A percentile compares a stretch with the other conserved stretches of the same genome.
These are phyloP conservation scores for Nephrotoma flavescens DNA, from an alignment of 2,888 invertebrate species.

Conservation along the genomic window DNA sequence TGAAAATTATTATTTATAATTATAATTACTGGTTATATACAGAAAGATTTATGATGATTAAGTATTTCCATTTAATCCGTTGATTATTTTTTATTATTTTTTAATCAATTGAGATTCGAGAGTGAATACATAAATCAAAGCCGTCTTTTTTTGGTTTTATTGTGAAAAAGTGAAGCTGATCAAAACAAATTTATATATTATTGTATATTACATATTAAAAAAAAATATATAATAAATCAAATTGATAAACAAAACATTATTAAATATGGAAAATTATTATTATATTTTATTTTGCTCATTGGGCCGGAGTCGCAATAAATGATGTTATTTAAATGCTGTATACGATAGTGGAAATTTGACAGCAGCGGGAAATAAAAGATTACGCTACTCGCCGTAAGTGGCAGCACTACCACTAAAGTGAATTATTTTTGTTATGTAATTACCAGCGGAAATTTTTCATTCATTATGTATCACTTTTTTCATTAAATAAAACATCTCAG, in stretches of 20 bases:
- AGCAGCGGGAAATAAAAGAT: too few species aligned
- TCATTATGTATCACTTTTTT: too few species aligned
- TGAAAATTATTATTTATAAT: background rate
- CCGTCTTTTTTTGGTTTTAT: background rate
- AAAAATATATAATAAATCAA: background rate
- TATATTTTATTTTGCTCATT: too few species aligned
- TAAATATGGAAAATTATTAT: too few species aligned
- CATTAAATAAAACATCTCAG: too few species aligned
- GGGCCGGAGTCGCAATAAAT: too few species aligned
- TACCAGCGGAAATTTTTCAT: too few species aligned
- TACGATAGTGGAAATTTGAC: too few species aligned
- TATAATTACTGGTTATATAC: background rate
- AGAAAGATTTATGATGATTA: background rate
- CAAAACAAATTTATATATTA: background rate
- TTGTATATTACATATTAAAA: background rate
- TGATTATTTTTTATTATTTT: background rate
- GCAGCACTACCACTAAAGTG: too few species aligned
- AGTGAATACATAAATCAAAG: background rate
- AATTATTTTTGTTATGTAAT: too few species aligned
- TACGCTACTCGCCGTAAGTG: too few species aligned
- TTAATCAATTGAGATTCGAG: background rate
- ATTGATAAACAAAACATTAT: background rate
- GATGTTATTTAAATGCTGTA: too few species aligned
- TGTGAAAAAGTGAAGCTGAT: background rate
- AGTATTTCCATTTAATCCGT: background rate